A percentile compares a stretch with the other conserved stretches of the same genome.
phyloP scores from a whole-genome alignment of 2,113 vertebrate genomes.

The Datnioides undecimradiatus region DNA sequence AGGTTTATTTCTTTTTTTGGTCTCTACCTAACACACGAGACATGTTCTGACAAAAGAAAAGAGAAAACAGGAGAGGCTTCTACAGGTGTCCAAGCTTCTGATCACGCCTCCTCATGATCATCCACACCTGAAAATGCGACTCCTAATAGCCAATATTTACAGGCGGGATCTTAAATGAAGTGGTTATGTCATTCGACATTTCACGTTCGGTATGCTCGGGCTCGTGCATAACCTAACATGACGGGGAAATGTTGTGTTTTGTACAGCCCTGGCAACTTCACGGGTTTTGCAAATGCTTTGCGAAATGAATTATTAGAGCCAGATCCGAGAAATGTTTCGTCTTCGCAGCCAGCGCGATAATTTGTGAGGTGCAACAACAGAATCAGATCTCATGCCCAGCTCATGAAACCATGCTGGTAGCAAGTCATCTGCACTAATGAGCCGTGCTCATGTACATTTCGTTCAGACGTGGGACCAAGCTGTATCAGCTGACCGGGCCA shows the following conservation, averaged over 20 bases:
- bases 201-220: neutral
- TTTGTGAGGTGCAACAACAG: constrained; percentile 52
- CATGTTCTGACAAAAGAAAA: neutral
- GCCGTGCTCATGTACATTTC: neutral
- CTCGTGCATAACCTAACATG: neutral
- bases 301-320: constrained; percentile 24
- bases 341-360: constrained; percentile 46
- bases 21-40: neutral
- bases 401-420: constrained; percentile 15
- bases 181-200: constrained; percentile 11
- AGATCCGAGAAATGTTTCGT: constrained; percentile 30
- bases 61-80: neutral
- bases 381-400: constrained; percentile 22
- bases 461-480: neutral
- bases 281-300: constrained; percentile 28
- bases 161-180: constrained; percentile 26
- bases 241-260: neutral
- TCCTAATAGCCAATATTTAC: constrained; percentile 26
- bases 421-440: constrained; percentile 5
- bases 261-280: neutral
- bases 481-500: neutral
- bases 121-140: neutral
- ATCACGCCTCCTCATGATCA: neutral
- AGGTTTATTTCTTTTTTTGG: neutral
- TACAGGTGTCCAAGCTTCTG: neutral